Evolutionary conservation across 1,140 invertebrate species (phyloP).

Genomic region (Diorhabda elongata): DNA sequence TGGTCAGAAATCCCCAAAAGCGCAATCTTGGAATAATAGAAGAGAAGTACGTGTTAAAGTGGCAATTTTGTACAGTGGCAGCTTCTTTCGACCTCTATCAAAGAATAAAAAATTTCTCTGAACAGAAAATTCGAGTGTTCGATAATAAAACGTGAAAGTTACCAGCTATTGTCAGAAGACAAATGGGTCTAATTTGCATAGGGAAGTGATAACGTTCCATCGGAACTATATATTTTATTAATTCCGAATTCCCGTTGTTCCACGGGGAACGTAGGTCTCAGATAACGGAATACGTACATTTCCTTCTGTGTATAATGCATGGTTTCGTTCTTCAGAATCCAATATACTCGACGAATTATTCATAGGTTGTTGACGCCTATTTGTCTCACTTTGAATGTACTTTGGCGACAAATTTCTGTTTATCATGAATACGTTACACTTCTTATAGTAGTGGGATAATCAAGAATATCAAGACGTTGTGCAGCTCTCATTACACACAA

Average conservation of each 20-base stretch:
- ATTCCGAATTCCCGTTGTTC: not conserved
- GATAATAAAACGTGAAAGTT: constrained; percentile 2
- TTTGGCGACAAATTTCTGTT: too few relatives aligned
- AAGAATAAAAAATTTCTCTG: not conserved
- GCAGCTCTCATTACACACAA: too few relatives aligned
- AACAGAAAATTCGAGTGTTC: not conserved
- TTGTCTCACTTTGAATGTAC: too few relatives aligned
- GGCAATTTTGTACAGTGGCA: not conserved
- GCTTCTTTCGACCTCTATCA: not conserved
- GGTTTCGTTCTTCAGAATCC: too few relatives aligned
- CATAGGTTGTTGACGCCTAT: too few relatives aligned
- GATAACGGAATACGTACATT: not conserved
- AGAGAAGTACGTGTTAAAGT: not conserved
- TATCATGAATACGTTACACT: too few relatives aligned
- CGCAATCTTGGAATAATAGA: constrained; percentile 2
- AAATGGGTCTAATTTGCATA: constrained; percentile 9
- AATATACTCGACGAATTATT: too few relatives aligned
- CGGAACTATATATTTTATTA: constrained; percentile 4
- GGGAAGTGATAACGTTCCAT: constrained; percentile 6
- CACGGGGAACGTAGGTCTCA: not conserved
- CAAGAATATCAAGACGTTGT: too few relatives aligned
- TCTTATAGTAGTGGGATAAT: too few relatives aligned
- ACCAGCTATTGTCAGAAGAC: constrained; percentile 4
- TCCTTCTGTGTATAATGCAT: too few relatives aligned
- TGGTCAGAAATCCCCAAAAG: not conserved